Evolutionary conservation across 2,113 vertebrate species (phyloP).

Genomic region (Phainopepla nitens): DNA sequence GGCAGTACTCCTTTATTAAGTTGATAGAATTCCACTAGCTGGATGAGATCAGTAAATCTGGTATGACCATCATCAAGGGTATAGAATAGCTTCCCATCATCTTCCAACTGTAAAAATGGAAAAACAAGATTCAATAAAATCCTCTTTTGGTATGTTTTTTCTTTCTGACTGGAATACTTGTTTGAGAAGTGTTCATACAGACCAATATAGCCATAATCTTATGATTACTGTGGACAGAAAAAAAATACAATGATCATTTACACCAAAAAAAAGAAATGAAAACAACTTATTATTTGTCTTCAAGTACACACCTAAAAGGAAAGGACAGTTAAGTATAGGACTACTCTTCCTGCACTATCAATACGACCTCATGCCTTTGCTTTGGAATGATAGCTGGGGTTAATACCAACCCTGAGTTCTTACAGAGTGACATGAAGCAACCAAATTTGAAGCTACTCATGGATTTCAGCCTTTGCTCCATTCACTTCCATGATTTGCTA

Average conservation of each 20-base stretch:
- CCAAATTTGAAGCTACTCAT: neutral
- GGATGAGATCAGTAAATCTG: slow-evolving; percentile 93
- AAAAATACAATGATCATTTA: neutral
- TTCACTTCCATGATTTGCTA: neutral
- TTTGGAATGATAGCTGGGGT: neutral
- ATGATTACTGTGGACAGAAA: neutral
- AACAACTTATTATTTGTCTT: neutral
- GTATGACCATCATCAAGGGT: slow-evolving; percentile 95
- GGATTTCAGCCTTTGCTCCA: neutral
- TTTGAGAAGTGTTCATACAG: neutral
- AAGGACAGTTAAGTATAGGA: neutral
- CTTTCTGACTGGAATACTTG: neutral
- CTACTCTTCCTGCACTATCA: neutral
- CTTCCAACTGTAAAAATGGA: slow-evolving; percentile 81
- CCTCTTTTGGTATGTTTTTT: neutral
- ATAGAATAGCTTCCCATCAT: slow-evolving; percentile 87
- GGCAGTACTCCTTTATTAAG: slow-evolving; percentile 93
- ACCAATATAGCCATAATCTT: neutral
- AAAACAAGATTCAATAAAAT: slow-evolving; percentile 26
- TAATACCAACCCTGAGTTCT: neutral
- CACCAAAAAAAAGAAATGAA: too few species aligned
- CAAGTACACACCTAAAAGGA: neutral
- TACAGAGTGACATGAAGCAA: neutral
- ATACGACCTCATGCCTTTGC: neutral
- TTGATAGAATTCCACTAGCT: slow-evolving; percentile 97